Evolutionary conservation across 37 sponge, comb jelly and placozoan genomes (phyloP), one percentile per base, ranked within the genome.

Genomic region (Mnemiopsis leidyi): DNA sequence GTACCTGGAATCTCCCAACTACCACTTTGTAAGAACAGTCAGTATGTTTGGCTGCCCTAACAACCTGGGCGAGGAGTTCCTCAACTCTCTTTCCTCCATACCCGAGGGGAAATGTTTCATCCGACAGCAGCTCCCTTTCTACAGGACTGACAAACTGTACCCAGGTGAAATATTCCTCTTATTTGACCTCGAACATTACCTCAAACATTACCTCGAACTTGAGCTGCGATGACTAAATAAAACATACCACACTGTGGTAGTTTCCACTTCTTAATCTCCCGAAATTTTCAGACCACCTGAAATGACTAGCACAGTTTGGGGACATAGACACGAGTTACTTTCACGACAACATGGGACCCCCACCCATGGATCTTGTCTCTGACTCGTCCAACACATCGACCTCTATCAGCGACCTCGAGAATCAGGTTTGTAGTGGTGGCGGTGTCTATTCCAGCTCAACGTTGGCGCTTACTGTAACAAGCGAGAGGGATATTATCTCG

Each of bases 301-400:
- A 29, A 79, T 79, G 82, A 79, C 82, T 79, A 79, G 82, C 23
- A 23, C 36, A 36, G 82, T 13, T 5, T 13, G 13, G 61, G 9
- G 13, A 48, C 61, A 48, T 32, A 23, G 82, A 35, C 36, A 79
- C 34, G 82, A 36, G 36, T 3, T 79, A 79, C 34, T 79, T 36
- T 31, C 82, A 79, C 21, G 82, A 79, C 37, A 35, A 79, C 82
- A 79, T 23, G 30, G 75, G 75, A n/a, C 75, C 75, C 2, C 75
- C 75, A 71, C 75, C 75, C 5, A n/a, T 5, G n/a, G 3, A n/a
- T 2, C 75, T 71, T 2, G 25, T 28, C 23, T 23, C 75, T 5
- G 3, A n/a, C 75, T 23, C 7, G 30, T 71, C 21, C 75, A 71
- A 25, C 20, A 13, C 5, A 48, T 13, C 61, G 5, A 48, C 61